Conservation (phyloP, 2,888 invertebrate species). For the Lampropteryx suffumata region DNA sequence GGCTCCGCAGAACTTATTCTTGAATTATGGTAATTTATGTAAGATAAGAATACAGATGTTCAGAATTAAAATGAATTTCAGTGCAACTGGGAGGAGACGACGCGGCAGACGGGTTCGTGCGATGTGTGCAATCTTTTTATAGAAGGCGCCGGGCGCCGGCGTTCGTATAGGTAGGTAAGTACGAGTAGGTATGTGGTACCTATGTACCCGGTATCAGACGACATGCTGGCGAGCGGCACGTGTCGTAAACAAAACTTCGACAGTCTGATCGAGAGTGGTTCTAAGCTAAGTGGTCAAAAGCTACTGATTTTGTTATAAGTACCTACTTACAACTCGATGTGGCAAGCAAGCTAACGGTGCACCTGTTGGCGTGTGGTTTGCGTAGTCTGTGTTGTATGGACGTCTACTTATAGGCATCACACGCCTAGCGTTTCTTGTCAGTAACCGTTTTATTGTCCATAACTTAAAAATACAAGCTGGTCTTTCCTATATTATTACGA, state of each 20-base stretch:
- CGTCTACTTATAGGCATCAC: no score
- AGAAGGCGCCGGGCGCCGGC: constrained; percentile 58
- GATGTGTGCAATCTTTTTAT: constrained; percentile 62
- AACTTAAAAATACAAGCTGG: no score
- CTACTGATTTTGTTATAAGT: no score
- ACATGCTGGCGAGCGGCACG: constrained; percentile 33
- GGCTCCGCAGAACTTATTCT: background rate
- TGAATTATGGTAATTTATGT: constrained; percentile 12
- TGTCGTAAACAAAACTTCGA: constrained; percentile 25
- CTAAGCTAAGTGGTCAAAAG: no score
- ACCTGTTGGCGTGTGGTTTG: no score
- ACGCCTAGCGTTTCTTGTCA: no score
- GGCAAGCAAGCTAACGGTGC: no score
- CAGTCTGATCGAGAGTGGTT: background rate
- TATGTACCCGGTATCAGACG: constrained; percentile 45
- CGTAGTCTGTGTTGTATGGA: no score
- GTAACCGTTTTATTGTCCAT: no score
- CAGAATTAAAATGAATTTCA: constrained; percentile 16
- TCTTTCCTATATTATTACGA: no score
- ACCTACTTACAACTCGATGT: no score
- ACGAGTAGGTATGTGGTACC: no score
- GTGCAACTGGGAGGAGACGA: constrained; percentile 53
- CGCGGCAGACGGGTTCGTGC: constrained; percentile 54
- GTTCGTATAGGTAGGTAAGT: constrained; percentile 49
- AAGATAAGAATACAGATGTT: constrained; percentile 21